phyloP scores from a whole-genome alignment of 30 jellyfish, hydroid and myxozoan genomes.

The Pelagia noctiluca region DNA sequence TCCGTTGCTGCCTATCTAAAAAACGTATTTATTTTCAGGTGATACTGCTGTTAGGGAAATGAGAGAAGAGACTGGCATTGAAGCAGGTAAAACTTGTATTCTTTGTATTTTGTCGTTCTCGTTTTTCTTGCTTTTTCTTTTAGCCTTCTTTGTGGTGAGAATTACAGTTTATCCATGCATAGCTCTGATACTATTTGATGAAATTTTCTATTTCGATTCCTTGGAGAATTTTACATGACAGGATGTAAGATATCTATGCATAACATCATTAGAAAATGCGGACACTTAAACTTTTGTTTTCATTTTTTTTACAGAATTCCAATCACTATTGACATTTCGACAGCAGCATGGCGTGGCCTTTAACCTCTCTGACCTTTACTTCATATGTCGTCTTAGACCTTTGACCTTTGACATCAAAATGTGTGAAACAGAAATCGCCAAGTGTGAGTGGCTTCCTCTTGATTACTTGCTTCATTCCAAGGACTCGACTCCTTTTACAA shows the following conservation, averaged over 20 bases:
- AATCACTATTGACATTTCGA: conserved; percentile 83
- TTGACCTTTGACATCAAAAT: conserved; percentile 55
- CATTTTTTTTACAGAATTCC: conserved; percentile 70
- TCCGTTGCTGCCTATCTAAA: neutral
- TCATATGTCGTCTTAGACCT: conserved; percentile 92
- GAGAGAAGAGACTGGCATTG: conserved; percentile 87
- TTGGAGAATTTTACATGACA: neutral
- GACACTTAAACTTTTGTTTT: neutral
- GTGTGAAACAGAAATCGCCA: conserved; percentile 83
- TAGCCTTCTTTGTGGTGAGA: no score
- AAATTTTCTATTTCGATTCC: neutral
- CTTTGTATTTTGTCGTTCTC: neutral
- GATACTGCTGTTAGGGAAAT: conserved; percentile 93
- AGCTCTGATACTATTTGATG: conserved; percentile 1
- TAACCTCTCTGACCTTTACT: conserved; percentile 93
- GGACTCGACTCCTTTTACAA: conserved; percentile 89
- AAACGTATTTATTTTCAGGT: conserved; percentile 37
- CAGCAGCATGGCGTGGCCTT: conserved; percentile 83
- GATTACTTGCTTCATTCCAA: conserved; percentile 39
- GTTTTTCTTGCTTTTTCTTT: no score
- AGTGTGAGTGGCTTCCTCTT: conserved; percentile 85
- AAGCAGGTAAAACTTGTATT: conserved; percentile 57
- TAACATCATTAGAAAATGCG: no score
- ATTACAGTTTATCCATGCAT: no score
- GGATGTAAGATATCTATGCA: neutral